Evolutionary conservation across 2,113 vertebrate species (phyloP), one percentile per base, ranked within the genome.

Genomic region (Mellivora capensis): DNA sequence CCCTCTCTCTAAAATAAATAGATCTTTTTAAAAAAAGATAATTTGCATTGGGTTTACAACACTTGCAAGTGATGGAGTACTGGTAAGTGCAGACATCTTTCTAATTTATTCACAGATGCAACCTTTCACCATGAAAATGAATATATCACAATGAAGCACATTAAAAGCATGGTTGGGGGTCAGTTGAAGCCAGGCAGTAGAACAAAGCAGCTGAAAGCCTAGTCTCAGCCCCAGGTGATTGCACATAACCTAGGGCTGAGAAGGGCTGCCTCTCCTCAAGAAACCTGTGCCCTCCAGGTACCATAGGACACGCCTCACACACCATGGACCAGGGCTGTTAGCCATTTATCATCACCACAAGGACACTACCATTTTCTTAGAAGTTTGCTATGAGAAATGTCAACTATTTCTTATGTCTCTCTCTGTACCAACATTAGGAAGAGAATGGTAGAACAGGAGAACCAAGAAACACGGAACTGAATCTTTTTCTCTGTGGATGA

Each of bases 61-160:
- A 49, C 86, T 91, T 81, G 52, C 42, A 88, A 74, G n/a, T 93
- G 74, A 62, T 87, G 49, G 64, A 62, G 11, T 72, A 39, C 76
- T 84, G 31, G 3, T 59, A 79, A 72, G n/a, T 93, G 83, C 4
- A 80, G 61, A 80, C 6, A 37, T 54, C 72, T 61, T 94, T 85
- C 93, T 95, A 87, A 80, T 84, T 84, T 96, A 94, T 52, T 77
- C 52, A 42, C 69, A 83, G 31, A n/a, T 67, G 27, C 21, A 74
- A 15, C 11, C 31, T 69, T 85, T 90, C 49, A 83, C 31, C 57
- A 79, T 72, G 81, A 83, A 83, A 90, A 37, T 79, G 54, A 92
- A 95, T 91, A 84, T 13, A 62, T 61, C 31, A 61, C 20, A 81
- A 80, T 54, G 29, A 74, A 91, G 47, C 67, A 61, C 37, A n/a